A percentile compares a stretch with the other conserved stretches of the same genome.
These are phyloP conservation scores for Oryzias celebensis DNA, from an alignment of 2,113 vertebrate species.

Conservation along the genomic window DNA sequence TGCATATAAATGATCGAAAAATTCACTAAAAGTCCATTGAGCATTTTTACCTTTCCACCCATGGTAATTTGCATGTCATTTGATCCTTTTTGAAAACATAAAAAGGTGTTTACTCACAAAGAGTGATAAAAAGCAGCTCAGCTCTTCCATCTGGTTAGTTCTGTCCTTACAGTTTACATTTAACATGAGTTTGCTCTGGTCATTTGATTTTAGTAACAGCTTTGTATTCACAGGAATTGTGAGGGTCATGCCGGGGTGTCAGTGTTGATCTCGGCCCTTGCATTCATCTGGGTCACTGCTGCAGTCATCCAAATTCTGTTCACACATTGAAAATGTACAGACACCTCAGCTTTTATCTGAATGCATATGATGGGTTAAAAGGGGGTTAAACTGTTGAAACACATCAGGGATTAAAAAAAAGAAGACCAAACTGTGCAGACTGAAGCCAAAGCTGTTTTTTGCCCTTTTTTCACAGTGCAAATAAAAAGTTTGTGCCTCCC, in stretches of 20 bases:
- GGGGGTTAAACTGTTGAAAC: neutral
- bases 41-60: slow-evolving; percentile 43
- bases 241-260: slow-evolving; percentile 28
- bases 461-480: too few species aligned
- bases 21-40: slow-evolving; percentile 56
- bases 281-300: slow-evolving; percentile 22
- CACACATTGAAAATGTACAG: slow-evolving; percentile 3
- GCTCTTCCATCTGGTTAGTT: slow-evolving; percentile 33
- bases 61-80: slow-evolving; percentile 60
- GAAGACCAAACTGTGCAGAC: too few species aligned
- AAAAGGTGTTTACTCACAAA: slow-evolving; percentile 47
- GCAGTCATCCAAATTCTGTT: slow-evolving; percentile 26
- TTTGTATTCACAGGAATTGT: slow-evolving; percentile 41
- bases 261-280: slow-evolving; percentile 40
- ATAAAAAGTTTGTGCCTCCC: too few species aligned
- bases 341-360: slow-evolving; percentile 6
- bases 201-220: slow-evolving; percentile 4
- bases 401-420: too few species aligned
- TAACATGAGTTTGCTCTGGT: too few species aligned
- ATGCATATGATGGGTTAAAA: neutral
- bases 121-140: slow-evolving; percentile 32
- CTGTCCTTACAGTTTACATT: slow-evolving; percentile 26
- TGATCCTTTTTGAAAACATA: slow-evolving; percentile 56
- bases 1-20: slow-evolving; percentile 74
- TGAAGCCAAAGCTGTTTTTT: too few species aligned